Evolutionary conservation across 53 echinoderm and acorn worm species (phyloP), one percentile per base, ranked within the genome.

Genomic region (Antedon mediterranea): DNA sequence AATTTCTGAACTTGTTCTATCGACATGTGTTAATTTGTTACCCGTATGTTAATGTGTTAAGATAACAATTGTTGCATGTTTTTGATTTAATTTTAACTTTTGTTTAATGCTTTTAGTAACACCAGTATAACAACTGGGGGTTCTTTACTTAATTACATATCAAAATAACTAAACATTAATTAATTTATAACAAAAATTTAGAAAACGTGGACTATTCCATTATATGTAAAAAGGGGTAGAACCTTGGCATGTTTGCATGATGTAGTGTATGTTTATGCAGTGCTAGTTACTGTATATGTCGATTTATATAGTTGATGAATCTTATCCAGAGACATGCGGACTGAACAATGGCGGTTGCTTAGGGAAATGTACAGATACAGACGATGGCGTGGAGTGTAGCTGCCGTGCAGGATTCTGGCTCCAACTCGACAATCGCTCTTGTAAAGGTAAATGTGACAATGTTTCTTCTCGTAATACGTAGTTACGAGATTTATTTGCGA

Each of bases 301-400:
- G 71, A 32, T 31, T 28, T 43, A 42, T 29, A 29, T 42, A 28
- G 31, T 28, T 29, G 71, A n/a, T 72, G 31, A 72, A 80, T 83
- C 79, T 41, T 75, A 74, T 78, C 76, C 85, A 98, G 93, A 98
- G 89, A 98, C 92, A 78, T 98, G 98, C 77, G 98, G 98, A 43
- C 77, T 93, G 28, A 98, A 98, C 79, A 98, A 98, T 71, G 98
- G 98, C 28, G 98, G 98, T 30, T 98, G 98, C 72, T 90, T 93
- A 43, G 85, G 90, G 9, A 93, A 87, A 71, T 98, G 98, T 74
- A 77, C 78, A 71, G 98, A 98, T 72, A 98, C 98, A 33, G 89
- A 90, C 28, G 90, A 84, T 20, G 98, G 98, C 34, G 98, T 98
- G 4, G 84, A 88, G 73, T 98, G 98, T 74, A 89, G 91, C 70